Percentiles rank a stretch among this genome's conserved stretches.
These are phyloP conservation scores for Lycorma delicatula DNA, from an alignment of 1,140 invertebrate species.

Conservation along the genomic window DNA sequence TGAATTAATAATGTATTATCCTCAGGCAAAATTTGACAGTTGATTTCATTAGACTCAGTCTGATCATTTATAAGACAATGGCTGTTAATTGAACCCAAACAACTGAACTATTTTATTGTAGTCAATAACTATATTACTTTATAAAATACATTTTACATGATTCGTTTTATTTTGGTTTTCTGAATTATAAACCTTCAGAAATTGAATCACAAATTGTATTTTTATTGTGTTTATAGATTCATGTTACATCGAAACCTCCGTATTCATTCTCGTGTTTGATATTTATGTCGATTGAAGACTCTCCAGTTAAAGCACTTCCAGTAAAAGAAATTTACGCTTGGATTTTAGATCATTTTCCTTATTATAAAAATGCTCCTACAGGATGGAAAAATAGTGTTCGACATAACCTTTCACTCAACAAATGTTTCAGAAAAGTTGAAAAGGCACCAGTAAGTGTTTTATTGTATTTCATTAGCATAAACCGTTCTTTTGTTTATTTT, in stretches of 20 bases:
- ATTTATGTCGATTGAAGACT: conserved; percentile 95
- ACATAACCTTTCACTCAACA: conserved; percentile 92
- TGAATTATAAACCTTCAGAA: neutral
- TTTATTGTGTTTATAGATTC: conserved; percentile 45
- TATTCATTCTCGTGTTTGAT: conserved; percentile 94
- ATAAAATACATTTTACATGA: too few relatives aligned
- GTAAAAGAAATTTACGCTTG: conserved; percentile 98
- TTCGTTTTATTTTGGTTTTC: neutral
- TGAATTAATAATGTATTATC: too few relatives aligned
- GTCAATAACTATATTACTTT: too few relatives aligned
- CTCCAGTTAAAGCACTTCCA: conserved; percentile 75
- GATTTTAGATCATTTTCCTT: conserved; percentile 94
- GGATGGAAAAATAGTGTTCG: conserved; percentile 97
- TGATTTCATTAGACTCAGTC: too few relatives aligned
- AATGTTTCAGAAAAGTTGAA: conserved; percentile 95
- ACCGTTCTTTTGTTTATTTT: too few relatives aligned
- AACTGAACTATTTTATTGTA: too few relatives aligned
- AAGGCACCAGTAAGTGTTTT: conserved; percentile 74
- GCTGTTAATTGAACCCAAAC: too few relatives aligned
- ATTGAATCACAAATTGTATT: too few relatives aligned
- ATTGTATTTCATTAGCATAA: too few relatives aligned
- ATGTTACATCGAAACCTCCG: conserved; percentile 82
- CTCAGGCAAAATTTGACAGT: too few relatives aligned
- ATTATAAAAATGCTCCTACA: conserved; percentile 90
- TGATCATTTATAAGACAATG: too few relatives aligned